These are phyloP conservation scores for Takifugu bimaculatus DNA, from an alignment of 2,113 vertebrate species.

Conservation along the genomic window DNA sequence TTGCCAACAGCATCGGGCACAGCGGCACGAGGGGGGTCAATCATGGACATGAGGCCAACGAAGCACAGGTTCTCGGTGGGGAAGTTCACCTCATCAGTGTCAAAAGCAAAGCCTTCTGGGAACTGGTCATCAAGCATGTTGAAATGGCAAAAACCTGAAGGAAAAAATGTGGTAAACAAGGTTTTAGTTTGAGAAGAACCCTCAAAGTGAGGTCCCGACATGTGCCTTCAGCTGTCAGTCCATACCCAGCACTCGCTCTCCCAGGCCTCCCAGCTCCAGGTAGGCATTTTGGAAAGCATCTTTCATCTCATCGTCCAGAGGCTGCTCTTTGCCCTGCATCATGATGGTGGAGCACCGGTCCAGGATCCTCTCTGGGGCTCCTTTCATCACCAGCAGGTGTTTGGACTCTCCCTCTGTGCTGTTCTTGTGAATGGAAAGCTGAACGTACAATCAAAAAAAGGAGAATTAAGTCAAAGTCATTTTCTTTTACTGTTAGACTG, in stretches of 20 bases:
- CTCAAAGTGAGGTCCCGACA: background rate
- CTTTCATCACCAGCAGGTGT: conserved; percentile 89
- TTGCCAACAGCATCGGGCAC: conserved; percentile 90
- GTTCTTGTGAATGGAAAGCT: conserved; percentile 89
- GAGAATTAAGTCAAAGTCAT: background rate
- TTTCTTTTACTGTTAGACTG: too few relatives aligned
- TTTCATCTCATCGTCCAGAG: conserved; percentile 85
- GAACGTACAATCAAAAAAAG: background rate
- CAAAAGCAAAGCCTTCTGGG: conserved; percentile 82
- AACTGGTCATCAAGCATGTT: conserved; percentile 83
- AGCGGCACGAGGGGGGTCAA: conserved; percentile 86
- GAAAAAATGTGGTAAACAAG: background rate
- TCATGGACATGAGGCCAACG: conserved; percentile 94
- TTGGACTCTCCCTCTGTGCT: conserved; percentile 57
- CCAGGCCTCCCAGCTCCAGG: conserved; percentile 86
- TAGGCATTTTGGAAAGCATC: conserved; percentile 94
- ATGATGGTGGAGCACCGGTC: conserved; percentile 89
- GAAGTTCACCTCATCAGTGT: conserved; percentile 87
- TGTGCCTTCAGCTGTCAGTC: background rate
- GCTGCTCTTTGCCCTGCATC: conserved; percentile 84
- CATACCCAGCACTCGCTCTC: conserved; percentile 85
- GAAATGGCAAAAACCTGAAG: conserved; percentile 85
- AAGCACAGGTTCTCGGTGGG: conserved; percentile 87
- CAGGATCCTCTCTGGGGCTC: conserved; percentile 88
- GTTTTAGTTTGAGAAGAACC: background rate